A percentile compares a stretch with the other conserved stretches of the same genome.
Conservation (phyloP, 2,888 invertebrate species). For the Aphelenchoides bicaudatus region DNA sequence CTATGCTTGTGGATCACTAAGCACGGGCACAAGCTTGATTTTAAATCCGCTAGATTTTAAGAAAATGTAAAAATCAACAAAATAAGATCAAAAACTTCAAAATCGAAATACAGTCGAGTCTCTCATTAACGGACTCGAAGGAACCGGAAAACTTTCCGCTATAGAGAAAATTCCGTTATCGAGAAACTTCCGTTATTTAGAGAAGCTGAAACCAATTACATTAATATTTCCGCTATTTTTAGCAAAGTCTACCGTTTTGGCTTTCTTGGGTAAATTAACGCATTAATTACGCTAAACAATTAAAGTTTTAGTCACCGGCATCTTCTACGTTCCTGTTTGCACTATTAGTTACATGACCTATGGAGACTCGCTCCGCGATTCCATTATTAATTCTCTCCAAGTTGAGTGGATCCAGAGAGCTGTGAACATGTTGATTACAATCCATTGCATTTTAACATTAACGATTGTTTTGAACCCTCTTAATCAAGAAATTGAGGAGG, state of each 20-base stretch:
- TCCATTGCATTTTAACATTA: slow-evolving; percentile 53
- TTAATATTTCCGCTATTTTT: not conserved
- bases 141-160: too few relatives aligned
- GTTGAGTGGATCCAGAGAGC: slow-evolving; percentile 39
- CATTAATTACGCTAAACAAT: not conserved
- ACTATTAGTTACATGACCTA: slow-evolving; percentile 41
- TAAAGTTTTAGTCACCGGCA: slow-evolving; percentile 33
- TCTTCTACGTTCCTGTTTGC: slow-evolving; percentile 46
- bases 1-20: too few relatives aligned
- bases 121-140: too few relatives aligned
- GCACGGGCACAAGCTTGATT: too few relatives aligned
- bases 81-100: too few relatives aligned
- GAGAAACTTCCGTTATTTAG: too few relatives aligned
- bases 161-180: too few relatives aligned
- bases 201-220: too few relatives aligned
- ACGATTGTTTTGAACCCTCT: slow-evolving; percentile 57
- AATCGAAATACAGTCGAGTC: too few relatives aligned
- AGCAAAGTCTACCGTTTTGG: slow-evolving; percentile 44
- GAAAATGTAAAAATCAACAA: too few relatives aligned
- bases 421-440: slow-evolving; percentile 52
- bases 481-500: slow-evolving; percentile 55
- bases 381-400: slow-evolving; percentile 40
- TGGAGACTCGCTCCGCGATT: slow-evolving; percentile 41
- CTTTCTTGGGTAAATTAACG: slow-evolving; percentile 43
- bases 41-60: too few relatives aligned